Percentiles rank a stretch among this genome's conserved stretches.
Evolutionary conservation across 2,888 invertebrate species (phyloP).

Genomic region (Sminthurinus aureus): DNA sequence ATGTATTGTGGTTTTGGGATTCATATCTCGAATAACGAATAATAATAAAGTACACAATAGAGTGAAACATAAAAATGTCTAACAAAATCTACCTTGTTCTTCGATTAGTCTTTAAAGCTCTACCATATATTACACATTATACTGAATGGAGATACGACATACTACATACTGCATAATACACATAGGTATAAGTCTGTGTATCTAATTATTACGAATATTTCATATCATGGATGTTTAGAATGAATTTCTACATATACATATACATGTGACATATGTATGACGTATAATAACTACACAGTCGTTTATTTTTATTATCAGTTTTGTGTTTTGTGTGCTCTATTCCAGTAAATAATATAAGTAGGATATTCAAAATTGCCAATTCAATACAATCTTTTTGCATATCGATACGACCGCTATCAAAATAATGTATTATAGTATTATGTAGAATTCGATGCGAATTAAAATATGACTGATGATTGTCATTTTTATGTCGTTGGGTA

Average conservation of each 20-base stretch:
- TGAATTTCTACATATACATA: neutral
- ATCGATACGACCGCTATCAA: too few species aligned
- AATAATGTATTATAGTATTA: too few species aligned
- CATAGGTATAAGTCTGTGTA: neutral
- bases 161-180: neutral
- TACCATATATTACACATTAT: neutral
- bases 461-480: too few species aligned
- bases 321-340: neutral
- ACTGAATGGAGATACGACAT: neutral
- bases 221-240: neutral
- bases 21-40: too few species aligned
- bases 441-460: too few species aligned
- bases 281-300: neutral
- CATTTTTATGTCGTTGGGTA: too few species aligned
- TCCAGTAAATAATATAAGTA: neutral
- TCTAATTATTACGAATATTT: neutral
- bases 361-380: neutral
- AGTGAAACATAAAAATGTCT: too few species aligned
- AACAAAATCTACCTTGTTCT: too few species aligned
- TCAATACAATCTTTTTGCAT: too few species aligned
- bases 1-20: too few species aligned
- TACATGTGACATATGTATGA: neutral
- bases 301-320: neutral
- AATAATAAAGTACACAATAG: too few species aligned
- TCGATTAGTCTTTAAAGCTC: neutral